Conservation (phyloP, 2,113 vertebrate species). For the Turdus rufiventris region DNA sequence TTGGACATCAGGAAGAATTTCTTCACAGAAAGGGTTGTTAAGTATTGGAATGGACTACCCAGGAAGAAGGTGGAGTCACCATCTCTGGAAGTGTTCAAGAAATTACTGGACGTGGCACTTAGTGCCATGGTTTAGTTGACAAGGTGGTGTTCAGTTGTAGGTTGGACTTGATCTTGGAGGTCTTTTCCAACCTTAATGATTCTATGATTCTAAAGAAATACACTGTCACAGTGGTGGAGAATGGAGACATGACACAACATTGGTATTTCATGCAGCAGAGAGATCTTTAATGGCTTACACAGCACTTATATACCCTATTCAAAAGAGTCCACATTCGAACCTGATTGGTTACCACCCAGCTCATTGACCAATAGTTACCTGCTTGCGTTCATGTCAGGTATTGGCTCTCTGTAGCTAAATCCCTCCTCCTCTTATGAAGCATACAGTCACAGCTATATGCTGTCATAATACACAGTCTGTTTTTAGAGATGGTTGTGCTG, state of each 20-base stretch:
- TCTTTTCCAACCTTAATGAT: not conserved
- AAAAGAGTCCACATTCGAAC: not conserved
- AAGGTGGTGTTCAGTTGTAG: not conserved
- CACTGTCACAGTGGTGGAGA: too few relatives aligned
- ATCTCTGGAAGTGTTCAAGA: not conserved
- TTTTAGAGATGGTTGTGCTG: not conserved
- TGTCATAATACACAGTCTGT: not conserved
- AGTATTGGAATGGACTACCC: not conserved
- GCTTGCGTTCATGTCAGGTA: not conserved
- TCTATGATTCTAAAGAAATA: not conserved
- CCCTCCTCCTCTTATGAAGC: not conserved
- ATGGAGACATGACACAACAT: too few relatives aligned
- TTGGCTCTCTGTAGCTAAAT: not conserved
- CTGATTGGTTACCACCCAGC: not conserved
- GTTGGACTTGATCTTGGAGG: not conserved
- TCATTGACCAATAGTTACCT: not conserved
- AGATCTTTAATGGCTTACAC: not conserved
- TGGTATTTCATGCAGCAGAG: too few relatives aligned
- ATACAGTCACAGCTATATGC: not conserved
- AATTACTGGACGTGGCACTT: not conserved
- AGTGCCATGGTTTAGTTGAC: not conserved
- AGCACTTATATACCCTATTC: not conserved
- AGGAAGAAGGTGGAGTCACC: not conserved
- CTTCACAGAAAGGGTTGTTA: not conserved
- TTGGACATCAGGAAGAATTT: not conserved